These are phyloP conservation scores for Riparia riparia DNA, from an alignment of 2,113 vertebrate genomes.

Conservation along the genomic window DNA sequence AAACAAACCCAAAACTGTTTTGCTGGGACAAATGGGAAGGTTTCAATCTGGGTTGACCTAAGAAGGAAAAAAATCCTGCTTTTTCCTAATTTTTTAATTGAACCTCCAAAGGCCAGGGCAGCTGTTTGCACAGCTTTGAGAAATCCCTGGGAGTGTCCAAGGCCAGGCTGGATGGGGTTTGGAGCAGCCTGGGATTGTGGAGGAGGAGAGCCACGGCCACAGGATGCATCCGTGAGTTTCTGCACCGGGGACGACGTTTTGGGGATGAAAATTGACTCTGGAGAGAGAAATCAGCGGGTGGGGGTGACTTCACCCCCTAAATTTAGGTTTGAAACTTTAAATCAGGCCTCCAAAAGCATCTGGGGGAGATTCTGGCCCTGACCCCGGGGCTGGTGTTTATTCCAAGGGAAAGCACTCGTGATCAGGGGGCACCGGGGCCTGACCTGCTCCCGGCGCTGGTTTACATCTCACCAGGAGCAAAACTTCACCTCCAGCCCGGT, in stretches of 20 bases:
- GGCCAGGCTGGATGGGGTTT: not conserved
- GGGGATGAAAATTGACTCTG: not conserved
- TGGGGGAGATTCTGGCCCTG: slow-evolving; percentile 3
- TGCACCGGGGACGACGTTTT: not conserved
- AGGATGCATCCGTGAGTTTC: not conserved
- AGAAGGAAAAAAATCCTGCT: not conserved
- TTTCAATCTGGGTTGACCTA: not conserved
- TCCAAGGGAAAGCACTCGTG: not conserved
- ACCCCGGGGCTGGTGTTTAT: not conserved
- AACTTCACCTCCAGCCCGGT: not conserved
- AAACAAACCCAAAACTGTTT: not conserved
- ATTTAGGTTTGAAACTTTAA: not conserved
- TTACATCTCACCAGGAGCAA: not conserved
- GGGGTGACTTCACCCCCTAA: not conserved
- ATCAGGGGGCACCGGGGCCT: not conserved
- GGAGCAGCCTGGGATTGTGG: not conserved
- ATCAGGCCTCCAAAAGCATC: not conserved
- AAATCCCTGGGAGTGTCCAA: not conserved
- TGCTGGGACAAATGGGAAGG: not conserved
- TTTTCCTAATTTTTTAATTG: not conserved
- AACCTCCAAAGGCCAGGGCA: not conserved
- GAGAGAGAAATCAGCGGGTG: fast-evolving
- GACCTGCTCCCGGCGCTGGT: not conserved
- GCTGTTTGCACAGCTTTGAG: not conserved
- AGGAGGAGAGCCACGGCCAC: fast-evolving